Evolutionary conservation across 2,888 invertebrate species (phyloP).

Genomic region (Ptilodon capucinus): DNA sequence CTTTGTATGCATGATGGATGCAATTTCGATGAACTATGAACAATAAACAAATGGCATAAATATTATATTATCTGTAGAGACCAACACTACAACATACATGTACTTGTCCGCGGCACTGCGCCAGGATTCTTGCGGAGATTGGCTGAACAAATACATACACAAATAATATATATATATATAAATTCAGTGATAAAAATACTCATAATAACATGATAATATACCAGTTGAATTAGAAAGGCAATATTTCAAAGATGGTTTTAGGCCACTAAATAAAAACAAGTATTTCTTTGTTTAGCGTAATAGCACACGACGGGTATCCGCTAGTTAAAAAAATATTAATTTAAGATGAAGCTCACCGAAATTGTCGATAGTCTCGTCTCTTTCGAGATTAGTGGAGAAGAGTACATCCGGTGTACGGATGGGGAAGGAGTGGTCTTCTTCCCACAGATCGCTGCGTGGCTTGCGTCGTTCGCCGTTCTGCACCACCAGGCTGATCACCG

Average conservation of each 20-base stretch:
- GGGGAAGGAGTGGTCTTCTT: conserved; percentile 84
- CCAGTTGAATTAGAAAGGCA: too few relatives aligned
- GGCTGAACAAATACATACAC: conserved; percentile 55
- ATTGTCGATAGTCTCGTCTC: conserved; percentile 92
- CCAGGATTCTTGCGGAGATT: conserved; percentile 64
- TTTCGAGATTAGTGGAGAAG: conserved; percentile 90
- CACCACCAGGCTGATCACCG: conserved; percentile 87
- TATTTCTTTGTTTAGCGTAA: too few relatives aligned
- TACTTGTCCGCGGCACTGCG: conserved; percentile 58
- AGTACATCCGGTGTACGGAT: conserved; percentile 79
- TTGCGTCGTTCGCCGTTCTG: conserved; percentile 86
- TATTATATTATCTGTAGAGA: not conserved
- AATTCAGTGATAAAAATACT: not conserved
- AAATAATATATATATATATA: conserved; percentile 23
- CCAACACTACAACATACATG: conserved; percentile 48
- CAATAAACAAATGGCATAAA: not conserved
- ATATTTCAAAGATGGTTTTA: too few relatives aligned
- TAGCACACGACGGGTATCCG: too few relatives aligned
- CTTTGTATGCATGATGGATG: not conserved
- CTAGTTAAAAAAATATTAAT: too few relatives aligned
- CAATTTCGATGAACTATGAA: not conserved
- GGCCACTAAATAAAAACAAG: too few relatives aligned
- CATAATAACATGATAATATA: too few relatives aligned
- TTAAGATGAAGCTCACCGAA: conserved; percentile 82
- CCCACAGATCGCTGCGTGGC: conserved; percentile 89